Evolutionary conservation across 53 echinoderm and acorn worm species (phyloP).

Genomic region (Arbacia lixula): DNA sequence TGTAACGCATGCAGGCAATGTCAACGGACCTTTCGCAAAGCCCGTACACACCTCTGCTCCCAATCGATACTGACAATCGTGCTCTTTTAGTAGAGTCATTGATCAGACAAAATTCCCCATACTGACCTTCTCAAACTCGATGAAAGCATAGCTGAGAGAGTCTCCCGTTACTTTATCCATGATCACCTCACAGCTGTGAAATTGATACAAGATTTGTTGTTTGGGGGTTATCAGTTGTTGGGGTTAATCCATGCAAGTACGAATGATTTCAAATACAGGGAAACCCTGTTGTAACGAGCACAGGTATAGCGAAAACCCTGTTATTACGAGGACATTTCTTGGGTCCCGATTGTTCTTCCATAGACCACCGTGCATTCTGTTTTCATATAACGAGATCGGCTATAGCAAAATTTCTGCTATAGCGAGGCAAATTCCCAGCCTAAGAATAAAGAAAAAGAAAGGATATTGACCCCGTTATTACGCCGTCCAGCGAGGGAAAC

Average conservation of each 20-base stretch:
- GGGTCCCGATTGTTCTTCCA: not conserved
- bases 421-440: not conserved
- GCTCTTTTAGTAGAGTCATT: too few species aligned
- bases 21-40: too few species aligned
- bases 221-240: too few species aligned
- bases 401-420: not conserved
- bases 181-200: conserved; percentile 96
- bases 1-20: too few species aligned
- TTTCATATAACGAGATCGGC: not conserved
- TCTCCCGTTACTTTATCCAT: conserved; percentile 82
- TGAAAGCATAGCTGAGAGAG: conserved; percentile 91
- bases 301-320: not conserved
- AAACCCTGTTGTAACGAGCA: not conserved
- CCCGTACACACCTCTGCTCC: too few species aligned
- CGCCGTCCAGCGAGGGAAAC: not conserved
- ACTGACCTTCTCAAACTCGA: conserved; percentile 96
- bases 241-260: too few species aligned
- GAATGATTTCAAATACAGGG: too few species aligned
- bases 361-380: not conserved
- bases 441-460: not conserved
- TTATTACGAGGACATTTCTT: not conserved
- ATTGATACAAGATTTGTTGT: too few species aligned
- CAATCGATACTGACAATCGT: too few species aligned
- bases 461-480: too few species aligned
- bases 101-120: too few species aligned